Percentiles rank a stretch among this genome's conserved stretches.
Evolutionary conservation across 2,113 vertebrate species (phyloP).

Genomic region (Gobio gobio): DNA sequence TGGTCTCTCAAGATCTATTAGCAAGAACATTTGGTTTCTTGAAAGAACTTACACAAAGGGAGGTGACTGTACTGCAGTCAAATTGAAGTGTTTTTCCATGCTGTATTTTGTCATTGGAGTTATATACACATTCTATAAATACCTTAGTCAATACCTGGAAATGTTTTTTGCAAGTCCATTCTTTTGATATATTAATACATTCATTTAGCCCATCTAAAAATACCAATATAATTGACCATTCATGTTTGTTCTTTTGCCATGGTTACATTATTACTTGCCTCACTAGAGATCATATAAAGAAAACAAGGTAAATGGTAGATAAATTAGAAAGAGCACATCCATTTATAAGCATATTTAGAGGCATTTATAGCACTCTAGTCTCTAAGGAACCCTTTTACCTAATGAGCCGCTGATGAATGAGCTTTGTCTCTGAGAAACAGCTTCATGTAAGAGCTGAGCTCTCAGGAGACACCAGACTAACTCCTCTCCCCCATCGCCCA

Average conservation of each 20-base stretch:
- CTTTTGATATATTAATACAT: not conserved
- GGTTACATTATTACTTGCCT: not conserved
- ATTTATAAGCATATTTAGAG: conserved; percentile 5
- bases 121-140: not conserved
- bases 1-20: conserved; percentile 11
- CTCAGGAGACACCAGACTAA: conserved; percentile 39
- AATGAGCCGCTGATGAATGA: conserved; percentile 41
- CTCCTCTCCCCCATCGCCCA: conserved; percentile 63
- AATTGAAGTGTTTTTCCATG: not conserved
- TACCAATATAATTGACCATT: not conserved
- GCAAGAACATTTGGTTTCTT: not conserved
- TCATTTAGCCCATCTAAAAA: not conserved
- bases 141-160: not conserved
- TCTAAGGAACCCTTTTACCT: conserved; percentile 26
- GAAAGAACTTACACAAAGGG: not conserved
- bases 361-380: conserved; percentile 33
- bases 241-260: not conserved
- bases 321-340: not conserved
- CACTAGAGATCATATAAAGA: not conserved
- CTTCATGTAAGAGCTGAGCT: not conserved
- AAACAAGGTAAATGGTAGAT: conserved; percentile 1
- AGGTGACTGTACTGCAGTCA: not conserved
- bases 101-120: not conserved
- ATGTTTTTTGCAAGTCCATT: not conserved
- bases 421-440: conserved; percentile 39